Evolutionary conservation across 2,888 invertebrate genomes (phyloP), one percentile per base, ranked within the genome.

Genomic region (Ernsta delagoae): DNA sequence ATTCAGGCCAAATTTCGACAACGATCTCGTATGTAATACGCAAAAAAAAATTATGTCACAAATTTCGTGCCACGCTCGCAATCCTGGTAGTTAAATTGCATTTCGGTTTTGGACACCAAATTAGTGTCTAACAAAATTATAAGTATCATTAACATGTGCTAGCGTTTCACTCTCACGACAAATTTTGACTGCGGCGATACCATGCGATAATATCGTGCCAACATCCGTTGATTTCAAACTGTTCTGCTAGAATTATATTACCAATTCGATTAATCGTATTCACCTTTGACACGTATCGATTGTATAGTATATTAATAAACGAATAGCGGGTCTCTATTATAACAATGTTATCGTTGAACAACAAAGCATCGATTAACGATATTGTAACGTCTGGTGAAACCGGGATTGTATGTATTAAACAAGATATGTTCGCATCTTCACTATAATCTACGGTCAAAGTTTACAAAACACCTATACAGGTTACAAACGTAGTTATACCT

Each of bases 81-180:
- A 72, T 75, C 70, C 70, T 74, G 78, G 78, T 86, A 87, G 84
- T 82, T 83, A 83, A 81, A 79, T 78, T 77, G 78, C 82, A 82
- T 86, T 84, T 88, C 85, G 89, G 83, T 85, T 85, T 79, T 82
- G 78, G 90, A 92, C 91, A 92, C 92, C 90, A 92, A 88, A 84
- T 80, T 92, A 91, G 91, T 82, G 82, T 79, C 85, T 90, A 60
- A 60, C 34, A 7, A n/a, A n/a, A n/a, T n/a, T n/a, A n/a, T n/a
- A n/a, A n/a, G n/a, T n/a, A n/a, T n/a, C n/a, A n/a, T n/a, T n/a
- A n/a, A n/a, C n/a, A n/a, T n/a, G n/a, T n/a, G n/a, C n/a, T n/a
- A n/a, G n/a, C 24, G 1, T 65, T 48, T 65, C 8, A 16, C 39
- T 57, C 62, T 68, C 11, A 56, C 68, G 62, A 59, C 50, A 62